Evolutionary conservation across 2,113 vertebrate species (phyloP), one percentile per base, ranked within the genome.

Genomic region (Carassius carassius): DNA sequence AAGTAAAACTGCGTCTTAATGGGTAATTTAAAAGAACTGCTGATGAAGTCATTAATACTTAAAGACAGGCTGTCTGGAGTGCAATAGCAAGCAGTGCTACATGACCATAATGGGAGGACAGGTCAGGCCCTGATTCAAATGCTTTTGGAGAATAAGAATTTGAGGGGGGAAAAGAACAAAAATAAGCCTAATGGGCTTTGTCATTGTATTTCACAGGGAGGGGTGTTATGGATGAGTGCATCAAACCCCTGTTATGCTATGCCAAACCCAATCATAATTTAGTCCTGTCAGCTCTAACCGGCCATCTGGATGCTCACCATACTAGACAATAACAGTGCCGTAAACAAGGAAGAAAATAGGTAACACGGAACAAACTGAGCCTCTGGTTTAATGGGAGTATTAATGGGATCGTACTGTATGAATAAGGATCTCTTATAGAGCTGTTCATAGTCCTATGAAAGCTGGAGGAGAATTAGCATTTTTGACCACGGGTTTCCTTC

Each of bases 11-110:
- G 90, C 32, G 67, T 87, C 72, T 78, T 67, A 86, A 85, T 65
- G 69, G 81, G 70, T 82, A 87, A 87, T 88, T 87, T 90, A 81
- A 73, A 86, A 83, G 87, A 89, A 89, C 62, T 88, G 90, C 90
- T 89, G 88, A 90, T 90, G 90, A 84, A 69, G 58, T 86, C 87
- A 90, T 90, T 90, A 90, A 90, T 90, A 89, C 82, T 90, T 89
- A 89, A 90, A 90, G 87, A 84, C 87, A 60, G 81, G 75, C 16
- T 78, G 84, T 80, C 82, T 81, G 80, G 76, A 78, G 79, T 69
- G 88, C 87, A 85, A 86, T 85, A 88, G 85, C 85, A 62, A 89
- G 86, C 84, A n/a, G 73, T 67, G 78, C 78, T 81, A 81, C 86
- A 89, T 69, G 78, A 82, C 63, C 75, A 25, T 77, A 84, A 90